Percentiles rank a stretch among this genome's conserved stretches.
phyloP scores from a whole-genome alignment of 2,888 invertebrate species.

The Bimastos eiseni region DNA sequence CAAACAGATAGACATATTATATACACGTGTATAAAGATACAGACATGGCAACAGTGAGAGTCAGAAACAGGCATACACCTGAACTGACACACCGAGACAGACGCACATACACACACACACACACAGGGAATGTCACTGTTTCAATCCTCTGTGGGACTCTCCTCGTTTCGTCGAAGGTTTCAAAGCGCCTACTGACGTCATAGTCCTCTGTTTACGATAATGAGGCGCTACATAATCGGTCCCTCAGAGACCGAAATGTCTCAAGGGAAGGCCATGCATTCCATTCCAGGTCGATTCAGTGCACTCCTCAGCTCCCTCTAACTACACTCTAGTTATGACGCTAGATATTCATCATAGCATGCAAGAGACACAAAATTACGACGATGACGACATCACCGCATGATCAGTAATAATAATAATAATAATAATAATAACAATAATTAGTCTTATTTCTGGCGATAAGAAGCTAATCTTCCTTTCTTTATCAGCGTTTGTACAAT shows the following conservation, averaged over 20 bases:
- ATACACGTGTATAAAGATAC: no score
- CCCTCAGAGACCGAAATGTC: not conserved
- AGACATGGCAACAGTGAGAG: no score
- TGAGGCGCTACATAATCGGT: not conserved
- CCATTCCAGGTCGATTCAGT: not conserved
- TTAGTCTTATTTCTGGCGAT: no score
- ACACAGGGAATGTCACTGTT: not conserved
- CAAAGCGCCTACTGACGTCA: not conserved
- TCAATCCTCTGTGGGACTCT: not conserved
- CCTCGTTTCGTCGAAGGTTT: not conserved
- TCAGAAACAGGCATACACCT: not conserved
- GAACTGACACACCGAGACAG: not conserved
- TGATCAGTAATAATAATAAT: not conserved
- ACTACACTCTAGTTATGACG: no score
- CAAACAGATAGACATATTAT: no score
- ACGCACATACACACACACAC: not conserved
- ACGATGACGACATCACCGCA: not conserved
- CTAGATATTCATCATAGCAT: no score
- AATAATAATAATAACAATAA: not conserved
- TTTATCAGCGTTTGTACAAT: no score
- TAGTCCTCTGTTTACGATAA: not conserved
- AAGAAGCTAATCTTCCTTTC: no score
- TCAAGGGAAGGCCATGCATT: not conserved
- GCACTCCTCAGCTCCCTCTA: no score
- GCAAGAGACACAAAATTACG: no score